These are phyloP conservation scores for Cichladusa arquata DNA, from an alignment of 2,113 vertebrate species.

Conservation along the genomic window DNA sequence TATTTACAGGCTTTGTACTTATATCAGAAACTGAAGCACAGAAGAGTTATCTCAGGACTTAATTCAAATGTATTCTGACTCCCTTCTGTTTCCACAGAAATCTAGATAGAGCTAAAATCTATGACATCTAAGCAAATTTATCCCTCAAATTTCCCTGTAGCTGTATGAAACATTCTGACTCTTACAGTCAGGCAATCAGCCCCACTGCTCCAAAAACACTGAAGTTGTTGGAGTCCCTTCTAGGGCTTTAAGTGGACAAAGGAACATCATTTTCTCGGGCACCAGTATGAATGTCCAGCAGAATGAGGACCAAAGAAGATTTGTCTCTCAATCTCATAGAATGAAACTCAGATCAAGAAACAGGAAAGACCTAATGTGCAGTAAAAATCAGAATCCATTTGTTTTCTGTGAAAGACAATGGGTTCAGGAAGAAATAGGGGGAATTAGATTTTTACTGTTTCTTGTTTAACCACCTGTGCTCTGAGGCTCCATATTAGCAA, in stretches of 20 bases:
- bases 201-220: neutral
- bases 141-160: neutral
- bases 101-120: neutral
- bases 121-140: neutral
- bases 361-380: neutral
- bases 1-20: slow-evolving; percentile 36
- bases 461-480: neutral
- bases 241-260: neutral
- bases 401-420: neutral
- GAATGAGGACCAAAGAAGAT: neutral
- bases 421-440: neutral
- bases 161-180: neutral
- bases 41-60: neutral
- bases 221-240: neutral
- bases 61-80: neutral
- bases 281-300: neutral
- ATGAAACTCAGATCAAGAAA: neutral
- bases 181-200: neutral
- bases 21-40: neutral
- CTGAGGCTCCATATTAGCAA: neutral
- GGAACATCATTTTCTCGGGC: rapidly evolving
- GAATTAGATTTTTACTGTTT: neutral
- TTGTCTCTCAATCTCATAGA: neutral
- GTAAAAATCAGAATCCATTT: neutral
- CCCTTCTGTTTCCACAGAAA: neutral